These are phyloP conservation scores for Siniperca scherzeri DNA, from an alignment of 2,797 vertebrate genomes.

Conservation along the genomic window DNA sequence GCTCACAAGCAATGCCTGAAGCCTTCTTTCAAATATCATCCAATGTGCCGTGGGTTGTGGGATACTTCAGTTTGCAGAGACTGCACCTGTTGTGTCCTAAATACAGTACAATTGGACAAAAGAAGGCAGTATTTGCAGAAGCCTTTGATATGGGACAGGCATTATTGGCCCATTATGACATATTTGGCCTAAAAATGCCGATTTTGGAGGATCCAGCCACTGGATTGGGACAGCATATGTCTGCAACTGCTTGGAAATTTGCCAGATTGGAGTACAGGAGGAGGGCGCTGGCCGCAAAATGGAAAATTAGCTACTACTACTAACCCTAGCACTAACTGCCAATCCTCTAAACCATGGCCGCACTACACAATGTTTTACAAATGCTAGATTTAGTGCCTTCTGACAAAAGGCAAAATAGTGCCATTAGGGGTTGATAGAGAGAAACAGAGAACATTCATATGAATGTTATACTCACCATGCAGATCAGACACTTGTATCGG, in stretches of 20 bases:
- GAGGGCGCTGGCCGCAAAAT: not conserved
- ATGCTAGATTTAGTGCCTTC: not conserved
- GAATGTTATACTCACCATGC: conserved; percentile 91
- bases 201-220: not conserved
- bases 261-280: too few species aligned
- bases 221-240: not conserved
- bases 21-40: not conserved
- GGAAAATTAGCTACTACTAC: not conserved
- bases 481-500: conserved; percentile 99
- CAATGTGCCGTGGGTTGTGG: not conserved
- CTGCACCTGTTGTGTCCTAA: not conserved
- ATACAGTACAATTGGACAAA: not conserved
- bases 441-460: not conserved
- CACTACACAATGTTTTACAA: not conserved
- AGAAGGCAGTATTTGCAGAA: not conserved
- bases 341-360: not conserved
- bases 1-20: not conserved
- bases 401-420: not conserved
- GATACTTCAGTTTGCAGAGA: not conserved
- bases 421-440: not conserved
- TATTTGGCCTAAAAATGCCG: not conserved
- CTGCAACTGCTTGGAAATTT: not conserved
- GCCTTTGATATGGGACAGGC: not conserved
- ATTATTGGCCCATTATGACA: not conserved
- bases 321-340: too few species aligned